These are phyloP conservation scores for Tragelaphus oryx DNA, from an alignment of 2,797 vertebrate genomes.

Conservation along the genomic window DNA sequence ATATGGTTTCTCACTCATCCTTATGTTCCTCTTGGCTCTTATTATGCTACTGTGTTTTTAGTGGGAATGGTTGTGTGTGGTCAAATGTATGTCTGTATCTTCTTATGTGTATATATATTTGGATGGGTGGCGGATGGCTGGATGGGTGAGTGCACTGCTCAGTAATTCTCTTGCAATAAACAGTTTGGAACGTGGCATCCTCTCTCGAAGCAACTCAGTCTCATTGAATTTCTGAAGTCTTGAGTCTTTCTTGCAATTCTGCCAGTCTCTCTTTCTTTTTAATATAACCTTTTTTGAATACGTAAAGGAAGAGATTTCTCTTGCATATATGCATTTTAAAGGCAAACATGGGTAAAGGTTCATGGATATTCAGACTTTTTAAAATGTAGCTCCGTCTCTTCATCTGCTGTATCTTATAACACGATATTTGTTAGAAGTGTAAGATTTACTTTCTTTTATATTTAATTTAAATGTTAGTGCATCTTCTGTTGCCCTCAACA, in stretches of 20 bases:
- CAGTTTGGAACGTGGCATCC: constrained; percentile 24
- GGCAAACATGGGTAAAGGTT: constrained; percentile 24
- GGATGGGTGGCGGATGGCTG: constrained; percentile 43
- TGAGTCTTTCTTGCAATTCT: constrained; percentile 39
- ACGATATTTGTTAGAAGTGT: constrained; percentile 1
- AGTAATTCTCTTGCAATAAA: constrained; percentile 24
- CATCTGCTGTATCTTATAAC: constrained; percentile 8
- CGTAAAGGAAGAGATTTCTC: constrained; percentile 6
- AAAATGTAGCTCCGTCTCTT: constrained; percentile 8
- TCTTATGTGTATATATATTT: constrained; percentile 54
- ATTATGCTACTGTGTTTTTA: constrained; percentile 45
- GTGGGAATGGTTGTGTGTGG: constrained; percentile 42
- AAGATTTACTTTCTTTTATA: constrained; percentile 13
- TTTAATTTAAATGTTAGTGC: constrained; percentile 42
- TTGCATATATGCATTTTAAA: constrained; percentile 55
- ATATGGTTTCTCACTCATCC: constrained; percentile 46
- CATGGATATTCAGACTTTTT: constrained; percentile 33
- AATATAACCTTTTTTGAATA: constrained; percentile 59
- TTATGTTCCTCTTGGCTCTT: constrained; percentile 59
- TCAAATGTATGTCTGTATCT: constrained; percentile 57
- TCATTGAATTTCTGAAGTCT: constrained; percentile 48
- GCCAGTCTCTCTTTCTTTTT: constrained; percentile 17
- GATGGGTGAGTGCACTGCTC: constrained; percentile 24
- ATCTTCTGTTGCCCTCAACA: neutral
- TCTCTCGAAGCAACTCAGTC: neutral